These are phyloP conservation scores for Lycaon pictus DNA, from an alignment of 2,113 vertebrate genomes.

Conservation along the genomic window DNA sequence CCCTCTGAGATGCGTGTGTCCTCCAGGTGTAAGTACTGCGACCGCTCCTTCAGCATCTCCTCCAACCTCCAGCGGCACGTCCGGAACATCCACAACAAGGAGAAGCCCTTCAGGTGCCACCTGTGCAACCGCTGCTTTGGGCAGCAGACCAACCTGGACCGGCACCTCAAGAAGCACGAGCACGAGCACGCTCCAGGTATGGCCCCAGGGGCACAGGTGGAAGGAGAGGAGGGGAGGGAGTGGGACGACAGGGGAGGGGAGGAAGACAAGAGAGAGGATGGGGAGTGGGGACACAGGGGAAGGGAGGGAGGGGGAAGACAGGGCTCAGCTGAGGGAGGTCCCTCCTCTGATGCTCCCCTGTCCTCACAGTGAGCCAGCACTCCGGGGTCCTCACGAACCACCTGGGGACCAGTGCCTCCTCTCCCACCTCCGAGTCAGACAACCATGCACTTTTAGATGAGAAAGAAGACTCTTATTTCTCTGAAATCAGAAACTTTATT, in stretches of 20 bases:
- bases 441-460: slow-evolving; percentile 99
- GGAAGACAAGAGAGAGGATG: neutral
- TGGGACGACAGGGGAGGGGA: accelerated
- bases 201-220: accelerated
- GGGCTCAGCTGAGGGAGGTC: accelerated
- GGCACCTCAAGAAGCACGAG: slow-evolving; percentile 99
- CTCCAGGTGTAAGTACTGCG: slow-evolving; percentile 99
- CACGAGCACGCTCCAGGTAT: slow-evolving; percentile 97
- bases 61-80: slow-evolving; percentile 99
- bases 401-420: slow-evolving; percentile 91
- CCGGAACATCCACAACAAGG: slow-evolving; percentile 99
- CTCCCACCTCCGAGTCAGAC: slow-evolving; percentile 99
- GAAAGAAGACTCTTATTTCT: slow-evolving; percentile 99
- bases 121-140: slow-evolving; percentile 99
- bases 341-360: neutral
- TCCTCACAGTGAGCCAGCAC: slow-evolving; percentile 95
- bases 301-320: neutral
- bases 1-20: slow-evolving; percentile 61
- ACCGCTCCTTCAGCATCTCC: slow-evolving; percentile 99
- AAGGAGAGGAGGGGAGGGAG: neutral
- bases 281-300: neutral
- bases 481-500: slow-evolving; percentile 99
- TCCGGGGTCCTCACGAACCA: slow-evolving; percentile 95
- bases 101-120: slow-evolving; percentile 99
- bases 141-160: slow-evolving; percentile 99